Percentiles rank a stretch among this genome's conserved stretches.
These are phyloP conservation scores for Odontomachus brunneus DNA, from an alignment of 1,140 invertebrate species.

Conservation along the genomic window DNA sequence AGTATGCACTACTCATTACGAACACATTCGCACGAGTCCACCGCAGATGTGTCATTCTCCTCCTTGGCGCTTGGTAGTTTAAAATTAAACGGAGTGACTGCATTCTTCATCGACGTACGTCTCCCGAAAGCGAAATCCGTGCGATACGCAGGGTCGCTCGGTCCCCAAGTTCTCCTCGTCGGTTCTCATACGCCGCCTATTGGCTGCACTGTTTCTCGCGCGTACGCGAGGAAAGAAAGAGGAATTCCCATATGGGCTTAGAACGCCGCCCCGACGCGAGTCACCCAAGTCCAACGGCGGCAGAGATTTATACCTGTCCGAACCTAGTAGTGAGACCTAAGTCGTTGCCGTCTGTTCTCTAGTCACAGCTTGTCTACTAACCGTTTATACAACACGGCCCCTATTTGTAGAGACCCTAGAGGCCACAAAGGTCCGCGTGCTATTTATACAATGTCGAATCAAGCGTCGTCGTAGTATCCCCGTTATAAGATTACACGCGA, in stretches of 20 bases:
- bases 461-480: constrained; percentile 28
- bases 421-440: constrained; percentile 44
- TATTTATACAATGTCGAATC: constrained; percentile 60
- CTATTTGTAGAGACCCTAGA: constrained; percentile 58
- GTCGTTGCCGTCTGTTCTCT: constrained; percentile 54
- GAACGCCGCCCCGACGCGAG: background rate
- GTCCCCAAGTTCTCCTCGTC: background rate
- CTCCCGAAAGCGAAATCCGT: background rate
- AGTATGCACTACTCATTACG: too few relatives aligned
- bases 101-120: background rate
- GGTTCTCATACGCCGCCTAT: constrained; percentile 9
- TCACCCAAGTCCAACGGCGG: constrained; percentile 28
- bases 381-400: constrained; percentile 54
- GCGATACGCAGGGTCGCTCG: too few relatives aligned
- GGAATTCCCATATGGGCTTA: constrained; percentile 23
- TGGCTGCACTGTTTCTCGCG: background rate
- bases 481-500: constrained; percentile 33
- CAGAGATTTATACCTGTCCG: constrained; percentile 54
- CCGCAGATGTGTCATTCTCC: background rate
- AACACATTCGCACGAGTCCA: background rate
- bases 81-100: background rate
- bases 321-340: constrained; percentile 43
- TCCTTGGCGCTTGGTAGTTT: background rate
- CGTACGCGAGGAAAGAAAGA: constrained; percentile 11
- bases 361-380: constrained; percentile 56